Evolutionary conservation across 35 echinoderm and acorn worm species (phyloP).

Genomic region (Holothuria glaberrima): DNA sequence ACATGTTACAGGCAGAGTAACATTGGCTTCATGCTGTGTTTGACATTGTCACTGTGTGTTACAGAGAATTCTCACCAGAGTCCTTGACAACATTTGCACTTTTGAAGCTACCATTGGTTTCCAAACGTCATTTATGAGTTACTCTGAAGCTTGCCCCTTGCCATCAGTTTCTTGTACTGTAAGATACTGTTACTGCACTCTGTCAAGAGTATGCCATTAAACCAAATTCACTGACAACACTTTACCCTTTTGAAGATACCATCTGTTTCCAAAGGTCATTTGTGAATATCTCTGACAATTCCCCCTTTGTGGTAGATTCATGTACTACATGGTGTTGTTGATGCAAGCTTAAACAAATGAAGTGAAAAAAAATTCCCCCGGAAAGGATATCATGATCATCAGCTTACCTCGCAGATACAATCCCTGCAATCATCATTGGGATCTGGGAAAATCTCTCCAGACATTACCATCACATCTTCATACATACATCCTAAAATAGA

Average conservation of each 20-base stretch:
- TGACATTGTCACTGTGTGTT: no score
- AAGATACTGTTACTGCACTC: not conserved
- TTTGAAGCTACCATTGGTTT: no score
- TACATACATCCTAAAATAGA: slow-evolving; percentile 82
- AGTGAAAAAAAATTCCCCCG: not conserved
- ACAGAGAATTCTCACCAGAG: no score
- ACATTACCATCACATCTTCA: slow-evolving; percentile 83
- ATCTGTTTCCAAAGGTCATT: no score
- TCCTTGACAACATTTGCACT: no score
- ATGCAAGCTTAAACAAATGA: not conserved
- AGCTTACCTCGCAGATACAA: slow-evolving; percentile 79
- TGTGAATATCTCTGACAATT: no score
- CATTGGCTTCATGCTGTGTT: no score
- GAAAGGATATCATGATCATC: not conserved
- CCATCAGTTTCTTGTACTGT: not conserved
- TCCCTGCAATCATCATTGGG: slow-evolving; percentile 86
- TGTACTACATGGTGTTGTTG: no score
- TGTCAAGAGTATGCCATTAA: not conserved
- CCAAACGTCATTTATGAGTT: no score
- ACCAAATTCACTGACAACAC: not conserved
- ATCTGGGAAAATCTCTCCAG: slow-evolving; percentile 77
- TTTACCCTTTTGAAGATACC: not conserved
- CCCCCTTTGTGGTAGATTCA: no score
- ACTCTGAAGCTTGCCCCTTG: no score
- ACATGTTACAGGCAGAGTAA: no score